Percentiles rank a stretch among this genome's conserved stretches.
Evolutionary conservation across 2,888 invertebrate species (phyloP).

Genomic region (Clivina fossor): DNA sequence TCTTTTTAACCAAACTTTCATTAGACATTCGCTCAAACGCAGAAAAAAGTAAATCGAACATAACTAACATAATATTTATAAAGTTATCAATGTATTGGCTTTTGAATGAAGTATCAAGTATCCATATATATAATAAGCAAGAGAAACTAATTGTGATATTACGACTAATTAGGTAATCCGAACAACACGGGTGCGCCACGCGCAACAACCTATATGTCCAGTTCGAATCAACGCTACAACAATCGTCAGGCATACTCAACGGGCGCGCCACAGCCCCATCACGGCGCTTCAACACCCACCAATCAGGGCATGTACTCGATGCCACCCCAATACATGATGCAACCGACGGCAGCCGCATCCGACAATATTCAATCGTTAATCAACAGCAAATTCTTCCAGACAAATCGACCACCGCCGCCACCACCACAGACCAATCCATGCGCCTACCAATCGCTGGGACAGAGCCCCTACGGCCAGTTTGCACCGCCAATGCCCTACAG

Average conservation of each 20-base stretch:
- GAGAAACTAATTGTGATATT: neutral
- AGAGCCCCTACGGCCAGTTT: constrained; percentile 67
- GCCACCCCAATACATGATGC: constrained; percentile 57
- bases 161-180: constrained; percentile 9
- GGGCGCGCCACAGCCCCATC: too few relatives aligned
- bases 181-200: too few relatives aligned
- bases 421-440: constrained; percentile 60
- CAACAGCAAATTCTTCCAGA: constrained; percentile 76
- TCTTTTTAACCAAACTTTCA: too few relatives aligned
- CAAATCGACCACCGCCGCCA: constrained; percentile 59
- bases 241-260: constrained; percentile 47
- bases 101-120: too few relatives aligned
- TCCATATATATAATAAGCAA: too few relatives aligned
- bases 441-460: constrained; percentile 62
- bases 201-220: constrained; percentile 47
- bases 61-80: too few relatives aligned
- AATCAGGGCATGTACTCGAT: constrained; percentile 51
- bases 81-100: too few relatives aligned
- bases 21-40: too few relatives aligned
- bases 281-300: constrained; percentile 27
- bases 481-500: constrained; percentile 67
- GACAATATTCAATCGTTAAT: constrained; percentile 59
- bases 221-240: constrained; percentile 46
- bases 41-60: too few relatives aligned
- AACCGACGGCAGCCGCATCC: constrained; percentile 51